Percentiles rank a stretch among this genome's conserved stretches.
These are phyloP conservation scores for Eurystomus gularis DNA, from an alignment of 2,113 vertebrate species.

Conservation along the genomic window DNA sequence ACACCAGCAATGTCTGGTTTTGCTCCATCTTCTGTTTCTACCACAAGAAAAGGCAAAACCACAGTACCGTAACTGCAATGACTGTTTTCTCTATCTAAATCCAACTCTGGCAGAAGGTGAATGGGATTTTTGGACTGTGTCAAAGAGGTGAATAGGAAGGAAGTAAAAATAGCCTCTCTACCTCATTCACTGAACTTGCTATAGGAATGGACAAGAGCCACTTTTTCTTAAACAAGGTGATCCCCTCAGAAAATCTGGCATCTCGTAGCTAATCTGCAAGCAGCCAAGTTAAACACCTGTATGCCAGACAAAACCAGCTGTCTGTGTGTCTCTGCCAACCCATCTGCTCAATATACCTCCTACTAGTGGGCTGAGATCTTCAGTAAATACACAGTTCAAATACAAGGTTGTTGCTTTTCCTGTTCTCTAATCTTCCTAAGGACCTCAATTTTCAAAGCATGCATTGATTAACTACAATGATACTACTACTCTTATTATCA, in stretches of 20 bases:
- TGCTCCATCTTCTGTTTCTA: neutral
- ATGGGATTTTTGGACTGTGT: neutral
- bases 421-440: neutral
- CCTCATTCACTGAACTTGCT: neutral
- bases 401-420: neutral
- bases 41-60: neutral
- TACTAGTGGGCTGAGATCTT: neutral
- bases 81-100: neutral
- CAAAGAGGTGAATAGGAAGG: neutral
- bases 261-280: neutral
- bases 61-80: neutral
- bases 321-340: neutral
- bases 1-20: neutral
- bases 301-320: constrained; percentile 29
- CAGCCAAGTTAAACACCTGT: constrained; percentile 19
- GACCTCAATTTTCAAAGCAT: neutral
- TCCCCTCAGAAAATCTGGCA: neutral
- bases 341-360: neutral
- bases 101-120: neutral
- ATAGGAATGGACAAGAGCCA: neutral
- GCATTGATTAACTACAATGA: neutral
- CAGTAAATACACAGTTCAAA: neutral
- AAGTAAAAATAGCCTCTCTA: neutral
- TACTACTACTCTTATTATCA: neutral
- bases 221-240: constrained; percentile 10